A percentile compares a stretch with the other conserved stretches of the same genome.
Conservation (phyloP, 1,140 invertebrate species). For the Nomia melanderi region DNA sequence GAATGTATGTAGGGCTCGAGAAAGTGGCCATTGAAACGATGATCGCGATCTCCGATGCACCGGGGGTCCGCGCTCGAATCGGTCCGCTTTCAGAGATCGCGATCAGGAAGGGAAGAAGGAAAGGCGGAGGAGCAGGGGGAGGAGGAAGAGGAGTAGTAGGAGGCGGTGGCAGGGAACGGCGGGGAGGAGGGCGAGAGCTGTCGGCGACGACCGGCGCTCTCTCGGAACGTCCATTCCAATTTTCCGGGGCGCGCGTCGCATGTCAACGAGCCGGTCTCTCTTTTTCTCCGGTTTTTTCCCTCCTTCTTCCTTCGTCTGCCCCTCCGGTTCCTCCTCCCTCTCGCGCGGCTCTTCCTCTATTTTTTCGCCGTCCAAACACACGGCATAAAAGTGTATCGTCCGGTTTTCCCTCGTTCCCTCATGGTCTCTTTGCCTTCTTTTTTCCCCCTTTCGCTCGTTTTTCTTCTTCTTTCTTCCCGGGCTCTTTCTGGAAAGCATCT, state of each 20-base stretch:
- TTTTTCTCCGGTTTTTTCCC: not conserved
- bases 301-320: no score
- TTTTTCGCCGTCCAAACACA: conserved; percentile 3
- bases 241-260: conserved; percentile 31
- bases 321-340: no score
- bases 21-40: conserved; percentile 35
- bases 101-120: conserved; percentile 20
- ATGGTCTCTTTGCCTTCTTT: not conserved
- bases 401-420: not conserved
- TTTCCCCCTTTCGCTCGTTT: not conserved
- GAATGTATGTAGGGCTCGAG: not conserved
- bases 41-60: conserved; percentile 11
- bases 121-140: not conserved
- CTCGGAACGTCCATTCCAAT: conserved; percentile 44
- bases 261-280: conserved; percentile 34
- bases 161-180: no score
- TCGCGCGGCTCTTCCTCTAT: not conserved
- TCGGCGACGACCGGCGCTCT: conserved; percentile 16
- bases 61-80: conserved; percentile 10
- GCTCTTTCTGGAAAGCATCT: conserved; percentile 53
- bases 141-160: not conserved
- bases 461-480: not conserved
- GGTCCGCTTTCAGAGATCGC: conserved; percentile 34
- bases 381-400: conserved; percentile 27
- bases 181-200: not conserved